These are phyloP conservation scores for Agonopterix subpropinquella DNA, from an alignment of 2,888 invertebrate genomes.

Conservation along the genomic window DNA sequence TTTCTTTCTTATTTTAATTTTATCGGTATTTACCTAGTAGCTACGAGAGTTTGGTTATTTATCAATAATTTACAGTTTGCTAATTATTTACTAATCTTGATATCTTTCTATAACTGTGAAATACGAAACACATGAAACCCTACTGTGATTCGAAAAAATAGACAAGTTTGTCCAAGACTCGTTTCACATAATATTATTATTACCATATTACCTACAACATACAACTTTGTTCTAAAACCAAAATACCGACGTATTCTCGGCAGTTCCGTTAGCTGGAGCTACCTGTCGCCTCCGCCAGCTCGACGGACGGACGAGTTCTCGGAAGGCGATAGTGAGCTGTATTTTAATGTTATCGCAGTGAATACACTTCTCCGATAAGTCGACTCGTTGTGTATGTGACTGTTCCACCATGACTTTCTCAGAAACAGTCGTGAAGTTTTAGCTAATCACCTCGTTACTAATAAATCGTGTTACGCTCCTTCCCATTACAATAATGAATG, in stretches of 20 bases:
- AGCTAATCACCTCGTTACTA: conserved; percentile 33
- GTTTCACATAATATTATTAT: neutral
- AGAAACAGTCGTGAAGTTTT: conserved; percentile 43
- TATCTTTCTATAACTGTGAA: too few species aligned
- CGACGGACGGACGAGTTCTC: conserved; percentile 49
- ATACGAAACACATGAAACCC: too few species aligned
- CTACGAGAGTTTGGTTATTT: too few species aligned
- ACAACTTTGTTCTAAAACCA: conserved; percentile 41
- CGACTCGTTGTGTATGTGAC: conserved; percentile 56
- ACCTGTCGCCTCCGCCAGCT: conserved; percentile 53
- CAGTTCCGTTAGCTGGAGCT: conserved; percentile 64
- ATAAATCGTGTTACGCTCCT: conserved; percentile 8
- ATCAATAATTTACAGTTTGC: too few species aligned
- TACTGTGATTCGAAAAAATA: too few species aligned
- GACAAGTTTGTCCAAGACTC: neutral
- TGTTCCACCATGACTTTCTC: conserved; percentile 45
- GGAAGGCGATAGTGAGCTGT: conserved; percentile 63
- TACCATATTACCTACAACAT: too few species aligned
- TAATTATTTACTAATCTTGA: too few species aligned
- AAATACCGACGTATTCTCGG: conserved; percentile 42
- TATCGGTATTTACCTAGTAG: too few species aligned
- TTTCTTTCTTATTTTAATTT: too few species aligned
- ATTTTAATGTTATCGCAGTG: conserved; percentile 70
- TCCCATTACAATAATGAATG: neutral
- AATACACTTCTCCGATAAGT: conserved; percentile 59